Conservation (phyloP, 2,888 invertebrate species). For the Cinara cedri region DNA sequence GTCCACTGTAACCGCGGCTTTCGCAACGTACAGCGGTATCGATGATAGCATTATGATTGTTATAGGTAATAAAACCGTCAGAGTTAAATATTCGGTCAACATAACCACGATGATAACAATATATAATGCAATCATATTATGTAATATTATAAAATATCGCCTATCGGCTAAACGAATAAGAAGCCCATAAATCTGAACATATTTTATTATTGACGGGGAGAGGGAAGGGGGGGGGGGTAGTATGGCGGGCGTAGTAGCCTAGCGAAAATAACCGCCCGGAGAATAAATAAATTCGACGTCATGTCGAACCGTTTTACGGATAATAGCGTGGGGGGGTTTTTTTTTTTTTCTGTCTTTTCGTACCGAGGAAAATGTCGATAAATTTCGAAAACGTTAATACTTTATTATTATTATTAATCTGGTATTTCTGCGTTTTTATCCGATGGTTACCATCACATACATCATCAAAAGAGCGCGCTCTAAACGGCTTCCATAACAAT, state of each 20-base stretch:
- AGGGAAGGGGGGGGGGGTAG: too few species aligned
- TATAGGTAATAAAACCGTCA: neutral
- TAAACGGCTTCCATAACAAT: slow-evolving; percentile 17
- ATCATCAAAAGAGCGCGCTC: slow-evolving; percentile 1
- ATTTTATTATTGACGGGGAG: too few species aligned
- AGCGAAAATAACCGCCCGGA: neutral
- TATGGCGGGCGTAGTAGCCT: too few species aligned
- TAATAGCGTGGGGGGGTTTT: too few species aligned
- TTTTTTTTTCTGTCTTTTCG: too few species aligned
- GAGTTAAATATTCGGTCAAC: slow-evolving; percentile 14
- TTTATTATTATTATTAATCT: neutral
- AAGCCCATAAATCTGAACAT: slow-evolving; percentile 30
- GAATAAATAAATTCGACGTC: neutral
- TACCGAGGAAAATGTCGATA: neutral
- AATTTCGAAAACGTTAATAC: neutral
- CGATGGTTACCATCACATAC: too few species aligned
- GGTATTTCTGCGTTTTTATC: slow-evolving; percentile 19
- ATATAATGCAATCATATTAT: too few species aligned
- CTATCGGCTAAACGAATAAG: slow-evolving; percentile 12
- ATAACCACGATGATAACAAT: neutral
- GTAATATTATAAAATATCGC: too few species aligned
- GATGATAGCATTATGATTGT: neutral
- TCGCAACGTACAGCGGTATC: too few species aligned
- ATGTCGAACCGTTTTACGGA: too few species aligned
- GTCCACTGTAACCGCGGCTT: too few species aligned